phyloP scores from a whole-genome alignment of 2,888 invertebrate genomes.

The Xylophagus ater region DNA sequence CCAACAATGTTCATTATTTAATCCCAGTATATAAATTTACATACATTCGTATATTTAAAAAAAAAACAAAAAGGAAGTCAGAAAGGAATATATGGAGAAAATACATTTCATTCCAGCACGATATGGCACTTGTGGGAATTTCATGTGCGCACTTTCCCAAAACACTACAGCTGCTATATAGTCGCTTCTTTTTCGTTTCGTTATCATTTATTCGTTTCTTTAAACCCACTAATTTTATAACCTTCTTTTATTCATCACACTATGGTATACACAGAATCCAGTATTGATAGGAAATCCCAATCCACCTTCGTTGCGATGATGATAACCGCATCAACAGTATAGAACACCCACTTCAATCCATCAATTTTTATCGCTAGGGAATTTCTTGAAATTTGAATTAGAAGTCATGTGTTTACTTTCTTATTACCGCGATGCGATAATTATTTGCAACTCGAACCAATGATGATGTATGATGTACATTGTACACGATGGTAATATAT shows the following conservation, averaged over 20 bases:
- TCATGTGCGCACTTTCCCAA: conserved; percentile 20
- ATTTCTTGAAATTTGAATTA: conserved; percentile 34
- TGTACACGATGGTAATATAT: too few relatives aligned
- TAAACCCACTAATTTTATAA: too few relatives aligned
- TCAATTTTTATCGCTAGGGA: conserved; percentile 34
- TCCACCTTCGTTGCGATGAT: conserved; percentile 7
- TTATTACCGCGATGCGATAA: conserved; percentile 10
- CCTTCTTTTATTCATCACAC: too few relatives aligned
- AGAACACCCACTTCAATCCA: conserved; percentile 16
- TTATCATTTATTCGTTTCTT: too few relatives aligned
- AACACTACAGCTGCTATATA: conserved; percentile 9
- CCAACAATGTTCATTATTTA: too few relatives aligned
- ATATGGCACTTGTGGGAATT: conserved; percentile 22
- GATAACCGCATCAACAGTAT: conserved; percentile 8
- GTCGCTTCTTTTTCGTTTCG: conserved; percentile 3
- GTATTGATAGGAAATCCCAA: too few relatives aligned
- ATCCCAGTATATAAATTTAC: too few relatives aligned
- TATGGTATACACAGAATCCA: conserved; percentile 8
- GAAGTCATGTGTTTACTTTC: conserved; percentile 20
- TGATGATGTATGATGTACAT: too few relatives aligned
- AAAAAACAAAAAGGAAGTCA: too few relatives aligned
- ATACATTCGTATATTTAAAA: too few relatives aligned
- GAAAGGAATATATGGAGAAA: too few relatives aligned
- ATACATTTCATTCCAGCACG: conserved; percentile 20
- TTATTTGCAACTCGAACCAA: too few relatives aligned